These are phyloP conservation scores for Emberiza fucata DNA, from an alignment of 2,113 vertebrate species.

Conservation along the genomic window DNA sequence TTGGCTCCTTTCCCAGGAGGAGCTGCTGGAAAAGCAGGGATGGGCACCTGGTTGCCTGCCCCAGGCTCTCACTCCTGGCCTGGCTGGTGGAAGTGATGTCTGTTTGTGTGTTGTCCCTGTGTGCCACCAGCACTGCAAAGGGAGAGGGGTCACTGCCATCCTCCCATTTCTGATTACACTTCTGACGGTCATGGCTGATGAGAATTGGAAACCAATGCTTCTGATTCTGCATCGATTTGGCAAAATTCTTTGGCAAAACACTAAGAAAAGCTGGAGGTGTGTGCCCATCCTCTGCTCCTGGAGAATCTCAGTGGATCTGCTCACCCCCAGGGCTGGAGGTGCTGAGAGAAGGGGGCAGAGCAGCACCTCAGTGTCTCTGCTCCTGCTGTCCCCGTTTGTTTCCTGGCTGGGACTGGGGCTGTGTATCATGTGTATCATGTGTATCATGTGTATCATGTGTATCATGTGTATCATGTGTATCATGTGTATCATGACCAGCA, in stretches of 20 bases:
- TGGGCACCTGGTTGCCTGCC: background rate
- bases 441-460: no score
- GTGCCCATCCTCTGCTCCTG: background rate
- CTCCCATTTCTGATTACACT: background rate
- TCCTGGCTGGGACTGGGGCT: background rate
- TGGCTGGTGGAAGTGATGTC: fast-evolving
- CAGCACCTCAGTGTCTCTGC: no score
- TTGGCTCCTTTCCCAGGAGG: background rate
- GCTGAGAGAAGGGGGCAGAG: no score
- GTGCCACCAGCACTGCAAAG: fast-evolving
- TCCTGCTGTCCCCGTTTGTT: background rate
- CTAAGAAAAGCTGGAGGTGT: background rate
- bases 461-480: no score
- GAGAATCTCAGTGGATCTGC: no score
- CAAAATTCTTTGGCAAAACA: background rate
- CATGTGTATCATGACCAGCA: background rate
- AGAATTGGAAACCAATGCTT: background rate
- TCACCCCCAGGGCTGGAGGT: no score
- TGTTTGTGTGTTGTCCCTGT: background rate
- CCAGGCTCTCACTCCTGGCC: background rate
- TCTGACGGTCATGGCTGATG: fast-evolving
- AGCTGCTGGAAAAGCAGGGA: background rate
- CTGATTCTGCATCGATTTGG: fast-evolving
- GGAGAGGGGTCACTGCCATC: fast-evolving
- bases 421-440: no score